Evolutionary conservation across 2,888 invertebrate genomes (phyloP), one percentile per base, ranked within the genome.

Genomic region (Spicauda simplicius): DNA sequence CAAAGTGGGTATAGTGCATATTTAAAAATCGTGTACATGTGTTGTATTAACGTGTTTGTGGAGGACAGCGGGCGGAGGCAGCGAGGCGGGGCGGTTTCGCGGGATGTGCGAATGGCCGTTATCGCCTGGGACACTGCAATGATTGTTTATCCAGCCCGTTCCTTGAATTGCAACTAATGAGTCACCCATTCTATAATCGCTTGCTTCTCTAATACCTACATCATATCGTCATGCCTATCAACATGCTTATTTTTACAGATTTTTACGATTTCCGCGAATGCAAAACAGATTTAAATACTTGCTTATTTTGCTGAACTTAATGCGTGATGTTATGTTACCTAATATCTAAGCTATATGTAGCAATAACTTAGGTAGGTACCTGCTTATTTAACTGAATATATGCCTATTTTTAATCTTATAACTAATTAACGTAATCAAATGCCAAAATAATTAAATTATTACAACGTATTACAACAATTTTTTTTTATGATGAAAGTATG

Each of bases 81-180:
- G 57, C 58, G 70, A 70, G 64, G 55, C 66, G 71, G 57, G 37
- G 55, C 72, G 75, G 76, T 61, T 69, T 71, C 71, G 83, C 87
- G 90, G 90, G 89, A 91, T 90, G 91, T 91, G 91, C 91, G 87
- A 91, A 91, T 88, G 91, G 85, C 82, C 85, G 90, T 88, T 91
- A 92, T 91, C 91, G 84, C 83, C 76, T 81, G 84, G 90, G 87
- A 91, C 91, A 91, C 88, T 87, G 88, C 88, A 88, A 90, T 91
- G 90, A 91, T 91, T 91, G 92, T 92, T 91, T 91, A 91, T 91
- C 91, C 91, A 90, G 87, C 82, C 81, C 77, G 89, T 92, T 92
- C 92, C 90, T 88, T 89, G 92, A 91, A 92, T 91, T 91, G 91
- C 90, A 87, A 90, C 85, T 83, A 86, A 90, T 91, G 91, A 92